phyloP scores from a whole-genome alignment of 2,113 vertebrate genomes.

The Chelonoidis abingdonii region DNA sequence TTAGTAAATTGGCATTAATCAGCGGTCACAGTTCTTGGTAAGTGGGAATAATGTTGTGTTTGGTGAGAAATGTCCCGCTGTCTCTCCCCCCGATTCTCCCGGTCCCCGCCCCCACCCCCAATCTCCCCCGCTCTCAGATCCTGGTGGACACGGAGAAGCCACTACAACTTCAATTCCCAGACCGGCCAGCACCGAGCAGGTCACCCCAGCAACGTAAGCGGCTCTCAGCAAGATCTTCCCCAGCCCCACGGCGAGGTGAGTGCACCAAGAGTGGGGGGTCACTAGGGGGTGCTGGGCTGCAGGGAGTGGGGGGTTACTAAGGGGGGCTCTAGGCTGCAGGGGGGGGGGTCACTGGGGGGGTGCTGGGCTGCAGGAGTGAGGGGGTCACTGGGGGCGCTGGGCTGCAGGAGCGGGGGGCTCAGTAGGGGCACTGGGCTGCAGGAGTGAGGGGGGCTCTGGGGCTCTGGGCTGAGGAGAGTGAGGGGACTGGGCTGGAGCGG shows the following conservation, averaged over 20 bases:
- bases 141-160: slow-evolving; percentile 91
- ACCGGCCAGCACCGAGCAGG: slow-evolving; percentile 86
- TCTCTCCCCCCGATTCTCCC: no score
- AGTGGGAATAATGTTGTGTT: no score
- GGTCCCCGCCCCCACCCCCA: no score
- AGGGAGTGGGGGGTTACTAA: background rate
- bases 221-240: slow-evolving; percentile 90
- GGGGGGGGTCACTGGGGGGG: background rate
- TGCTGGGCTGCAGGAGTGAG: background rate
- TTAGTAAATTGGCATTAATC: no score
- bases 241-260: slow-evolving; percentile 89
- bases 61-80: background rate
- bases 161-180: slow-evolving; percentile 86
- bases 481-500: no score
- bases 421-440: accelerated
- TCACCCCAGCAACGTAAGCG: slow-evolving; percentile 87
- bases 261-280: background rate
- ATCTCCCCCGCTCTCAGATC: slow-evolving; percentile 74
- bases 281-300: no score
- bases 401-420: no score
- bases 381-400: background rate
- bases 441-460: no score
- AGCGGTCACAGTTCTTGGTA: no score
- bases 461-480: background rate
- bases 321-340: background rate